These are phyloP conservation scores for Nansenia antarctica DNA, from an alignment of 2,113 vertebrate genomes.

Conservation along the genomic window DNA sequence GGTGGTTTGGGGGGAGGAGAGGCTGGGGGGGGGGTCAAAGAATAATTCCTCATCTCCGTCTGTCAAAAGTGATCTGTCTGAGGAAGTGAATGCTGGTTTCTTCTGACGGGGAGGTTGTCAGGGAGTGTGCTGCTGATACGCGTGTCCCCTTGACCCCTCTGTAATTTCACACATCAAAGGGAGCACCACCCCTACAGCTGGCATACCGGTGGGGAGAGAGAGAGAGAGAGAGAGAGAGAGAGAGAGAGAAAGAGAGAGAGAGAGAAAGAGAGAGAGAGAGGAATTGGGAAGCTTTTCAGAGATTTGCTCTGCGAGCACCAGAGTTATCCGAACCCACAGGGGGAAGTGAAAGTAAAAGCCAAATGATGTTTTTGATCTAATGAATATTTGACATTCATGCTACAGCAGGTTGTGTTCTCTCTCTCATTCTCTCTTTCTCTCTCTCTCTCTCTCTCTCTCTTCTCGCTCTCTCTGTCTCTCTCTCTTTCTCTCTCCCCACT, in stretches of 20 bases:
- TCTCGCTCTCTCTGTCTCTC: too few relatives aligned
- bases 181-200: conserved; percentile 55
- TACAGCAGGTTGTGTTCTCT: conserved; percentile 49
- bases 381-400: conserved; percentile 76
- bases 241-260: conserved; percentile 22
- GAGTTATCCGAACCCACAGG: conserved; percentile 69
- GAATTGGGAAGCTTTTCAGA: conserved; percentile 69
- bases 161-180: conserved; percentile 73
- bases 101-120: conserved; percentile 46
- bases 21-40: neutral
- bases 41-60: conserved; percentile 63
- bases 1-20: too few relatives aligned
- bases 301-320: conserved; percentile 64
- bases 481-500: neutral
- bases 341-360: conserved; percentile 59
- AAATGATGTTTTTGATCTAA: conserved; percentile 74
- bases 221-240: conserved; percentile 26
- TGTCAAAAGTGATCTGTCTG: conserved; percentile 64
- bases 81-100: conserved; percentile 50
- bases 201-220: conserved; percentile 30
- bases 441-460: conserved; percentile 30
- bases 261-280: neutral
- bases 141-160: conserved; percentile 54
- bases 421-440: conserved; percentile 28
- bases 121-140: conserved; percentile 51